Percentiles rank a stretch among this genome's conserved stretches.
phyloP scores from a whole-genome alignment of 2,113 vertebrate genomes.

The Nibea albiflora region DNA sequence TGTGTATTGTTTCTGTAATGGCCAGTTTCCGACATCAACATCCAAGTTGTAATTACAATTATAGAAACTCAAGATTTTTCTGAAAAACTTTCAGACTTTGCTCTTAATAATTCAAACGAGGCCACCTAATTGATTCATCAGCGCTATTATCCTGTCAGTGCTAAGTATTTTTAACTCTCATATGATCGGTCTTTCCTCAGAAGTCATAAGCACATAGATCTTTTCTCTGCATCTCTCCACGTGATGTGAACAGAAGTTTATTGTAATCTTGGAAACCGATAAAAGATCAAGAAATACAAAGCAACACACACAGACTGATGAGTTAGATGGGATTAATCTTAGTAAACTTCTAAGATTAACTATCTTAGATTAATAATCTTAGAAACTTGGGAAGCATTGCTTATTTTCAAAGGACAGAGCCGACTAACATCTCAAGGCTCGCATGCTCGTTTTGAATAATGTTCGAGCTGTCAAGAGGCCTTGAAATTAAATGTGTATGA shows the following conservation, averaged over 20 bases:
- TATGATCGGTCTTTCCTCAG: not conserved
- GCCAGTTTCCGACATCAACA: not conserved
- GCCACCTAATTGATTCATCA: not conserved
- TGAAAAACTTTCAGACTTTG: too few species aligned
- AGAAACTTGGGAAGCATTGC: not conserved
- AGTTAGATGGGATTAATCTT: not conserved
- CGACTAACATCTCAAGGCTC: conserved; percentile 22
- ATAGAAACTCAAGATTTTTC: not conserved
- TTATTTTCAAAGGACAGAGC: conserved; percentile 16
- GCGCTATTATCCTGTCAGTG: not conserved
- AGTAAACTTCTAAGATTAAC: too few species aligned
- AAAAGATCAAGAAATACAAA: not conserved
- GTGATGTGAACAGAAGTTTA: not conserved
- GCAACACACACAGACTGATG: not conserved
- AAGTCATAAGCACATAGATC: not conserved
- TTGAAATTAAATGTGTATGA: conserved; percentile 39
- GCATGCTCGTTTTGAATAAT: conserved; percentile 8
- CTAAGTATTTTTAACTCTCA: not conserved
- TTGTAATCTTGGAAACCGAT: not conserved
- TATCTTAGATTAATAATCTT: not conserved
- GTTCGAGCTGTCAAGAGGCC: conserved; percentile 12
- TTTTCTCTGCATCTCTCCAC: not conserved
- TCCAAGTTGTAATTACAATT: not conserved
- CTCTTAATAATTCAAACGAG: too few species aligned
- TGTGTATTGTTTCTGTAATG: not conserved